Evolutionary conservation across 2,113 vertebrate species (phyloP).

Genomic region (Sclerurus mexicanus): DNA sequence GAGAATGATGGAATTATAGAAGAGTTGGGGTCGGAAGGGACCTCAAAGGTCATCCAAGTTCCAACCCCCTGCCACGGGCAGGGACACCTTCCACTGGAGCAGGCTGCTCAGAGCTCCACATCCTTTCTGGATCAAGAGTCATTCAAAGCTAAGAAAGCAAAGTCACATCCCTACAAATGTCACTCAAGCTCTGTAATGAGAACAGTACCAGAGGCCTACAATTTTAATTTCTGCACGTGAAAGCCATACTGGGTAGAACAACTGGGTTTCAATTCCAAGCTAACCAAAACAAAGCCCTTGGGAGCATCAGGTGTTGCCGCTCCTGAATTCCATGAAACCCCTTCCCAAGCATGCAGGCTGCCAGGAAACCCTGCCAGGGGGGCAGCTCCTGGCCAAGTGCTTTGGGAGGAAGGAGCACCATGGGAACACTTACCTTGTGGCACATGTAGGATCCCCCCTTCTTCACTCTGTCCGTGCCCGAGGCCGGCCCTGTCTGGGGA

Average conservation of each 20-base stretch:
- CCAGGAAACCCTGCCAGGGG: not conserved
- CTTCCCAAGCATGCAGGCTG: not conserved
- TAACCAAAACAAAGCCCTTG: not conserved
- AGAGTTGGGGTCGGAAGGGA: not conserved
- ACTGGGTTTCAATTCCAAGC: not conserved
- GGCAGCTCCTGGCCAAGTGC: not conserved
- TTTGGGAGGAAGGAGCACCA: not conserved
- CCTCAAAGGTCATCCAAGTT: not conserved
- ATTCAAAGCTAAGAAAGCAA: not conserved
- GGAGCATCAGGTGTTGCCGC: not conserved
- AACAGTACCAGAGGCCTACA: not conserved
- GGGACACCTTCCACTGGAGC: not conserved
- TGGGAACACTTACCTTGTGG: conserved; percentile 82
- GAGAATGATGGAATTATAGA: not conserved
- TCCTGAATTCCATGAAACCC: not conserved
- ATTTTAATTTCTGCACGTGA: not conserved
- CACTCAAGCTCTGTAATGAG: not conserved
- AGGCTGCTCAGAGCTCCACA: not conserved
- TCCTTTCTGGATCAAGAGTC: not conserved
- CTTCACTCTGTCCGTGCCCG: conserved; percentile 90
- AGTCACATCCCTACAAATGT: not conserved
- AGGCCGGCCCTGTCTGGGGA: conserved; percentile 83
- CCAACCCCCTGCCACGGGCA: not conserved
- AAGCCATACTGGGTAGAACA: not conserved
- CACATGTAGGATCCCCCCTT: conserved; percentile 99